A percentile compares a stretch with the other conserved stretches of the same genome.
phyloP scores from a whole-genome alignment of 2,888 invertebrate species.

The Alentia gelatinosa region DNA sequence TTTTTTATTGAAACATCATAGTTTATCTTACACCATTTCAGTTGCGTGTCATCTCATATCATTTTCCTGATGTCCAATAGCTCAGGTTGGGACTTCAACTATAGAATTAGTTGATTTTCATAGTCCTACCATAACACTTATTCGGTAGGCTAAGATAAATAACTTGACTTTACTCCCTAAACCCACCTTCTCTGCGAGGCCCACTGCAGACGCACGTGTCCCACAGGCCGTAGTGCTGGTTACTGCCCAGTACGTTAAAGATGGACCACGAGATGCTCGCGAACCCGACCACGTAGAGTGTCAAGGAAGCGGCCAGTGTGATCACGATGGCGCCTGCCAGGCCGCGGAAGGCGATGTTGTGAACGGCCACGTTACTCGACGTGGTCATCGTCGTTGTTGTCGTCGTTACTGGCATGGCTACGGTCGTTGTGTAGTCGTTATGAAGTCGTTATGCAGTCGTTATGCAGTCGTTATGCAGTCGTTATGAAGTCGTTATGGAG shows the following conservation, averaged over 20 bases:
- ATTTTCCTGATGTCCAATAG: no score
- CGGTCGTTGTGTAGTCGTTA: no score
- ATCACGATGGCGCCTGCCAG: slow-evolving; percentile 66
- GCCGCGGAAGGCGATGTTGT: slow-evolving; percentile 68
- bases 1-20: no score
- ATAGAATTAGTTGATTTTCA: no score
- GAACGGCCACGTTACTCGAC: slow-evolving; percentile 62
- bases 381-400: background rate
- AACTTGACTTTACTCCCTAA: background rate
- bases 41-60: no score
- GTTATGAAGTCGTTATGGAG: no score
- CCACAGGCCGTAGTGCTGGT: slow-evolving; percentile 62
- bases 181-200: background rate
- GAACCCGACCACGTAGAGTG: slow-evolving; percentile 66
- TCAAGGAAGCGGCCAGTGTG: slow-evolving; percentile 56
- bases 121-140: no score
- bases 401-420: background rate
- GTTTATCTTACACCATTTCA: no score
- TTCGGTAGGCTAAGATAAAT: no score
- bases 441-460: no score
- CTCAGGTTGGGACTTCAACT: no score
- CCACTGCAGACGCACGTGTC: slow-evolving; percentile 60
- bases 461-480: no score
- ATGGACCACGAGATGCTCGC: slow-evolving; percentile 64
- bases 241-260: background rate